Conservation (phyloP, 2,113 vertebrate species). For the Ptychochromis oligacanthus region DNA sequence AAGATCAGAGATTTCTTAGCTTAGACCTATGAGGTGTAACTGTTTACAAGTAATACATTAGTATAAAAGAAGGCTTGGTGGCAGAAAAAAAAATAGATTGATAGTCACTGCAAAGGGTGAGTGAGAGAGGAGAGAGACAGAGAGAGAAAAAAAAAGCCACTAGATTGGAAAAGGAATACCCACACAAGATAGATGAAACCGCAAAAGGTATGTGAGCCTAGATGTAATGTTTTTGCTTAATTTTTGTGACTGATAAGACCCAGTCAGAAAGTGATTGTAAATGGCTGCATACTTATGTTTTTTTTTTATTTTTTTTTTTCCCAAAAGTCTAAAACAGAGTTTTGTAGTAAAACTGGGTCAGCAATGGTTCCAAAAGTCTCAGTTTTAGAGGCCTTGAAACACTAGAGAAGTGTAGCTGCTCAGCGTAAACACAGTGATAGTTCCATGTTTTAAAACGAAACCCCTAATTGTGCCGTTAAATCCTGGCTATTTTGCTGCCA, state of each 20-base stretch:
- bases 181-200: background rate
- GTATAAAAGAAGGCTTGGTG: background rate
- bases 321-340: background rate
- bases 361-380: background rate
- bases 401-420: background rate
- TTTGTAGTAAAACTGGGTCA: background rate
- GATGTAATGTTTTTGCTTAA: background rate
- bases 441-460: background rate
- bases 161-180: background rate
- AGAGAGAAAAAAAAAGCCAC: background rate
- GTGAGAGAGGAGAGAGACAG: background rate
- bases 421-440: background rate
- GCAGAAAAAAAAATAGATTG: background rate
- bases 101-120: background rate
- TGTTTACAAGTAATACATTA: background rate
- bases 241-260: conserved; percentile 4
- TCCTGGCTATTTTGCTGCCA: background rate
- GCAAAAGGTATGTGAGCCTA: background rate
- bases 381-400: background rate
- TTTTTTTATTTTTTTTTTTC: accelerated
- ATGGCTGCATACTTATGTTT: background rate
- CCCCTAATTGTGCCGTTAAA: background rate
- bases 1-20: background rate
- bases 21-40: background rate
- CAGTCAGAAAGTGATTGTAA: background rate